These are phyloP conservation scores for Lydus trimaculatus DNA, from an alignment of 2,888 invertebrate genomes.

Conservation along the genomic window DNA sequence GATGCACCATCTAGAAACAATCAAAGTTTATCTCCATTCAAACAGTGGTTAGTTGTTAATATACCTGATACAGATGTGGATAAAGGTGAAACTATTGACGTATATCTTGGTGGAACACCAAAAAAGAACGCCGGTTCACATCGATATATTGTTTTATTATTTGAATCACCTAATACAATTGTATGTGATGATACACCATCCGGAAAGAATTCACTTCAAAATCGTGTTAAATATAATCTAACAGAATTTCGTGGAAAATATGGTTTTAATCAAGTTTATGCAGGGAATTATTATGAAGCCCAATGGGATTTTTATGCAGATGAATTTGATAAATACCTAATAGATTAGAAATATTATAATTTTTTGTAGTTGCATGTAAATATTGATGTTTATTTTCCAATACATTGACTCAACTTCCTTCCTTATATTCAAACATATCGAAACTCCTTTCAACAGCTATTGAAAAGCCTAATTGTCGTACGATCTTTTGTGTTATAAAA, in stretches of 20 bases:
- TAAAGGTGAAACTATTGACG: slow-evolving; percentile 70
- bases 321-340: no score
- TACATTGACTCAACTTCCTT: no score
- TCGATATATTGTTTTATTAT: slow-evolving; percentile 75
- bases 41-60: slow-evolving; percentile 81
- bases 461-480: slow-evolving; percentile 63
- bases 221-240: no score
- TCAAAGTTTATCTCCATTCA: slow-evolving; percentile 75
- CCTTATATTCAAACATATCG: slow-evolving; percentile 66
- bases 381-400: slow-evolving; percentile 55
- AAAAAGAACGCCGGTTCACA: slow-evolving; percentile 75
- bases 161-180: slow-evolving; percentile 69
- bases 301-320: slow-evolving; percentile 61
- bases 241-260: no score
- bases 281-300: slow-evolving; percentile 69
- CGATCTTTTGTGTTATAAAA: slow-evolving; percentile 66
- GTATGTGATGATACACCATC: slow-evolving; percentile 43
- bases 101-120: slow-evolving; percentile 72
- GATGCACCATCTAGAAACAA: slow-evolving; percentile 77
- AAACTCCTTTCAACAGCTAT: slow-evolving; percentile 63
- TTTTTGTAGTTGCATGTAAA: slow-evolving; percentile 44
- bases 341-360: slow-evolving; percentile 6
- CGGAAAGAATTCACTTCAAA: no score
- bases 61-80: slow-evolving; percentile 70
- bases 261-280: no score